Percentiles rank a stretch among this genome's conserved stretches.
These are phyloP conservation scores for Creontiades dilutus DNA, from an alignment of 2,888 invertebrate genomes.

Conservation along the genomic window DNA sequence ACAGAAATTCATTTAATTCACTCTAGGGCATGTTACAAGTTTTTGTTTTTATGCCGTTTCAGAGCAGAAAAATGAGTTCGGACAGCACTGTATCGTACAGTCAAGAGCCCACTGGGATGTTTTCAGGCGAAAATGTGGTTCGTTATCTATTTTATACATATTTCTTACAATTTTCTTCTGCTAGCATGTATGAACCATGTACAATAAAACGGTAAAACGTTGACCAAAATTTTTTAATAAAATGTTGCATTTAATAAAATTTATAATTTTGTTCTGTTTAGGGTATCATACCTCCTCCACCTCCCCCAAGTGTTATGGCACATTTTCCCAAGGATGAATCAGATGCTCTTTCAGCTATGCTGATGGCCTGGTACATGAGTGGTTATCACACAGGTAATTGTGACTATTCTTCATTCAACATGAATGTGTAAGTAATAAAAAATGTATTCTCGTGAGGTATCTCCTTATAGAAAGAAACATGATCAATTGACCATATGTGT, in stretches of 20 bases:
- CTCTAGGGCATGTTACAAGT: too few relatives aligned
- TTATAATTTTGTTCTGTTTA: slow-evolving; percentile 12
- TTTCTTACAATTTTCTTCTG: too few relatives aligned
- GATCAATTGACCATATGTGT: too few relatives aligned
- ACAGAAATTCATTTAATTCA: too few relatives aligned
- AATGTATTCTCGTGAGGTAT: too few relatives aligned
- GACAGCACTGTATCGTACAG: background rate
- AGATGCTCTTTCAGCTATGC: slow-evolving; percentile 89
- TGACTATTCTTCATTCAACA: background rate
- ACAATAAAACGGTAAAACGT: too few relatives aligned
- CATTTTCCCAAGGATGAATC: slow-evolving; percentile 80
- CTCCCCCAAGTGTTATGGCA: slow-evolving; percentile 80
- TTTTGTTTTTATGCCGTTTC: background rate
- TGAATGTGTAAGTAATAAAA: too few relatives aligned
- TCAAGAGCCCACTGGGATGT: background rate
- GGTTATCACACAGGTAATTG: slow-evolving; percentile 90
- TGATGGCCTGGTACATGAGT: slow-evolving; percentile 95
- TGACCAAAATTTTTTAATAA: too few relatives aligned
- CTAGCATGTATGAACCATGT: too few relatives aligned
- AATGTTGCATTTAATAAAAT: too few relatives aligned
- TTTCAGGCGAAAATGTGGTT: background rate
- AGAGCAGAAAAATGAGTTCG: slow-evolving; percentile 10
- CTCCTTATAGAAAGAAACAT: too few relatives aligned
- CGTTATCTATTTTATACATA: background rate
- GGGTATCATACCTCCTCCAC: slow-evolving; percentile 79